A percentile compares a stretch with the other conserved stretches of the same genome.
phyloP scores from a whole-genome alignment of 1,140 invertebrate genomes.

The Drosophila orena region DNA sequence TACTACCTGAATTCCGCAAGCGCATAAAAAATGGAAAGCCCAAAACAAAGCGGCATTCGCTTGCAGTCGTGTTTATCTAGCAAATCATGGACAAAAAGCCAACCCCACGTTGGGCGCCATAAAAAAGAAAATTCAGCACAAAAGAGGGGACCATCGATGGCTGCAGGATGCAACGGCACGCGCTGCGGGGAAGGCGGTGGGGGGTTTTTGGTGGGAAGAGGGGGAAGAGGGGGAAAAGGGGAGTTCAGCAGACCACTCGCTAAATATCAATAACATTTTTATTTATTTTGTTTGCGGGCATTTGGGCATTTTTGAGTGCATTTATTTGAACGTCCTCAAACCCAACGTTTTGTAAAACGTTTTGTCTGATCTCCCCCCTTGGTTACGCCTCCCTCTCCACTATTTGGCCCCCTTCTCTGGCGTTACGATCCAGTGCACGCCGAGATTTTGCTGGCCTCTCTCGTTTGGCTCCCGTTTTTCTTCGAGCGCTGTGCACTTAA shows the following conservation, averaged over 20 bases:
- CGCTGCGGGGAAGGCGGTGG: conserved; percentile 16
- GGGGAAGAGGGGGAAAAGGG: no score
- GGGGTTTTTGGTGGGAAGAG: no score
- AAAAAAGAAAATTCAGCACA: conserved; percentile 22
- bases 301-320: conserved; percentile 83
- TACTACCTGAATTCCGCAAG: conserved; percentile 81
- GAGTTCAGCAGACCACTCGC: conserved; percentile 43
- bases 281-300: conserved; percentile 82
- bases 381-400: conserved; percentile 30
- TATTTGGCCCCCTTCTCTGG: conserved; percentile 9
- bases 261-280: conserved; percentile 83
- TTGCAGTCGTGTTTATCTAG: conserved; percentile 64
- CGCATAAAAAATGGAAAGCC: conserved; percentile 59
- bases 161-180: conserved; percentile 61
- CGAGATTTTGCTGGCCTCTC: conserved; percentile 58
- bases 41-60: conserved; percentile 24
- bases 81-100: conserved; percentile 76
- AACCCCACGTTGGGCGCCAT: conserved; percentile 59
- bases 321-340: conserved; percentile 80
- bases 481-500: conserved; percentile 2
- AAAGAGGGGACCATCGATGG: conserved; percentile 40
- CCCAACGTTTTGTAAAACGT: conserved; percentile 77
- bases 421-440: conserved; percentile 55
- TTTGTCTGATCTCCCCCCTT: conserved; percentile 52
- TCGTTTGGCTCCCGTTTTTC: conserved; percentile 29